Percentiles rank a stretch among this genome's conserved stretches.
Evolutionary conservation across 2,797 vertebrate genomes (phyloP).

Genomic region (Crocidura indochinensis): DNA sequence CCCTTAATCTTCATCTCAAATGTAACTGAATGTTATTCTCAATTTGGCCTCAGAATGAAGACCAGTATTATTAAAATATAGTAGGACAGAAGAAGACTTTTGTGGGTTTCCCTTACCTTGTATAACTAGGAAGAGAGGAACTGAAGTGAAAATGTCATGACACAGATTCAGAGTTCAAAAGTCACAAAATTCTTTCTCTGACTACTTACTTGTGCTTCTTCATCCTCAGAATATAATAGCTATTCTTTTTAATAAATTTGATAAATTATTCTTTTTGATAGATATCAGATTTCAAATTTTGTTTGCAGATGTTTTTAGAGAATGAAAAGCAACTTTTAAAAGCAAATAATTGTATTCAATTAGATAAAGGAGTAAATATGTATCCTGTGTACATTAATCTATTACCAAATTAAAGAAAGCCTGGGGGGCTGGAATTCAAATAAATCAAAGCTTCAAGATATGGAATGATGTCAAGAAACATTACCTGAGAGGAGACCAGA

Average conservation of each 20-base stretch:
- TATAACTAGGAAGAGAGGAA: too few relatives aligned
- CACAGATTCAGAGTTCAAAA: background rate
- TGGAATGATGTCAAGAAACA: background rate
- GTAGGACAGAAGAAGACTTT: too few relatives aligned
- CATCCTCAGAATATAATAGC: background rate
- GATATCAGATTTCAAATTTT: background rate
- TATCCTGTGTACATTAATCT: background rate
- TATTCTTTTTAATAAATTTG: too few relatives aligned
- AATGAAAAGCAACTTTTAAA: background rate
- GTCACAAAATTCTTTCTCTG: constrained; percentile 3
- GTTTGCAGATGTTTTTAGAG: background rate
- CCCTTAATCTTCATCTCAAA: too few relatives aligned
- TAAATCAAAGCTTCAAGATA: background rate
- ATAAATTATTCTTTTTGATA: background rate
- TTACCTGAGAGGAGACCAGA: background rate
- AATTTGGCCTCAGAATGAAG: too few relatives aligned
- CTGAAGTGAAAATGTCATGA: too few relatives aligned
- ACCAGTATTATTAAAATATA: too few relatives aligned
- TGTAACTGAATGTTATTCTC: too few relatives aligned
- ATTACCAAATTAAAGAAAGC: background rate
- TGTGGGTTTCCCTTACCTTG: too few relatives aligned
- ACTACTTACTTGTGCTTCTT: constrained; percentile 34
- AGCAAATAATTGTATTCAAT: background rate
- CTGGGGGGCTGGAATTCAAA: background rate
- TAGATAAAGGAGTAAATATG: background rate